Base-by-base conservation (phyloP, 1,140 invertebrate genomes). In the Philaenus spumarius region DNA sequence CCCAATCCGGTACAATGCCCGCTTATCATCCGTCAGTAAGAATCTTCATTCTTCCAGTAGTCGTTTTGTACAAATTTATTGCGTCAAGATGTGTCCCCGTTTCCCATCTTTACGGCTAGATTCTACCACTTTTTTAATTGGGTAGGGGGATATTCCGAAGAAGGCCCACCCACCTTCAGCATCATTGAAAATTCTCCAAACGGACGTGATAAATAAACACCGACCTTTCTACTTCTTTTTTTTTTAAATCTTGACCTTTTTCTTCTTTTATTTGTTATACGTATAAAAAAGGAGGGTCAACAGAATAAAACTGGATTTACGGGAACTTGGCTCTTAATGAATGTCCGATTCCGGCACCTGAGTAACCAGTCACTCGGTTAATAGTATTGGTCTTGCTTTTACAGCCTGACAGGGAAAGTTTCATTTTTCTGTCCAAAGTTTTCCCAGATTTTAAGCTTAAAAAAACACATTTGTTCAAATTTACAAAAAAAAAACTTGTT, bases 151-250 rank as follows among this genome's bases (percentile, higher is more conserved):
- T 37, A 37, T 15, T 22, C 47, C 1, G 22, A 14, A 50, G 47
- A 2, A 11, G 40, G 52, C 24, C 52, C 52, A 55, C 52, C 52
- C 52, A 55, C 52, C 52, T 30, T 30, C 26, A 37, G n/a, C 52
- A 24, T 35, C 50, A 53, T 53, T 53, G 50, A 53, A 30, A 53
- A 50, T 53, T 20, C 19, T 14, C 30, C n/a, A 12, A 22, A 26
- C 17, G 17, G 39, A 22, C 52, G 30, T 26, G 37, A 43, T 55
- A 55, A 55, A 55, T 55, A 55, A 55, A 55, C 52, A 55, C 52
- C 14, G 30, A 55, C 39, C 40, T 20, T 15, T 7, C n/a, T 34
- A n/a, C n/a, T 5, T 53, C 50, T 24, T 37, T 37, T 53, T 23
- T 53, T 30, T 14, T 15, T 15, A 26, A 23, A 17, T 37, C 35